Conservation (phyloP, 2,113 vertebrate genomes). For the Xiphophorus couchianus region DNA sequence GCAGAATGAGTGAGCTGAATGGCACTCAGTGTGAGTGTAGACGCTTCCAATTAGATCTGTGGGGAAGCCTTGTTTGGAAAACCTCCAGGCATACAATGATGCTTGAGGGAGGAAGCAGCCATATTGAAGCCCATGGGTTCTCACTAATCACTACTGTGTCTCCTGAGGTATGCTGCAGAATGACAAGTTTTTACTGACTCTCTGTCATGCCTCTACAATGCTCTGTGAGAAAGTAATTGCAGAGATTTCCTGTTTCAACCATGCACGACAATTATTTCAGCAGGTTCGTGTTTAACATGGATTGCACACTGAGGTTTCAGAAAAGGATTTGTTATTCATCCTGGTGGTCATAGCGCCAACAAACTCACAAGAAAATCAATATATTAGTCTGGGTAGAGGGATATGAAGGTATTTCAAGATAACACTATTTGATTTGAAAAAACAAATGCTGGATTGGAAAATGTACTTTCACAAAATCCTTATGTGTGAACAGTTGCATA, state of each 20-base stretch:
- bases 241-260: conserved; percentile 25
- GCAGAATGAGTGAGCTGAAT: conserved; percentile 15
- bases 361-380: conserved; percentile 32
- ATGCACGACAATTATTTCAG: conserved; percentile 12
- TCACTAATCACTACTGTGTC: conserved; percentile 56
- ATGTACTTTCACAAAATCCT: conserved; percentile 25
- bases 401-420: conserved; percentile 13
- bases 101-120: conserved; percentile 53
- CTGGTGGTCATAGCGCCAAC: conserved; percentile 7
- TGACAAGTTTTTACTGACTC: conserved; percentile 44
- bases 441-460: conserved; percentile 28
- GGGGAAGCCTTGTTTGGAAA: conserved; percentile 55
- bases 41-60: conserved; percentile 56
- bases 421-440: conserved; percentile 14
- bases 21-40: conserved; percentile 23
- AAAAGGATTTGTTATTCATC: conserved; percentile 21
- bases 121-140: conserved; percentile 55
- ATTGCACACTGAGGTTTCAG: conserved; percentile 21
- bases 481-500: conserved; percentile 39
- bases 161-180: conserved; percentile 48
- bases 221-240: conserved; percentile 51
- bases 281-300: conserved; percentile 29
- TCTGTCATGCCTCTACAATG: conserved; percentile 32
- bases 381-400: conserved; percentile 30
- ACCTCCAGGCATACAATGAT: conserved; percentile 54